Evolutionary conservation across 23 tunicate genomes (phyloP).

Genomic region (Trididemnum nubilum): DNA sequence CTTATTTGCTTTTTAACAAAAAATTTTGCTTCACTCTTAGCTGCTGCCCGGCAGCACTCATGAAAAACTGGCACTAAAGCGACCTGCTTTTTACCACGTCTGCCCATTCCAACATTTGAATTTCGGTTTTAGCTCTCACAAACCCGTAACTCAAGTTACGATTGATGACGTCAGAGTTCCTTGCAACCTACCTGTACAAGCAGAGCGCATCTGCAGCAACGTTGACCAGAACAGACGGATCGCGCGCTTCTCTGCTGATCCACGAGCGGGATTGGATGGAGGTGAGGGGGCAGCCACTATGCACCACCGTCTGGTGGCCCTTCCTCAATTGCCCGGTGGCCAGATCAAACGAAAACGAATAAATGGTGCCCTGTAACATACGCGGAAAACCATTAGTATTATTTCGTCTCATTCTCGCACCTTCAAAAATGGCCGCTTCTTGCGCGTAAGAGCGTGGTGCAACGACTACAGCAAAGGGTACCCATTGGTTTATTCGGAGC

Average conservation of each 20-base stretch:
- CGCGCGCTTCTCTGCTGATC: slow-evolving; percentile 87
- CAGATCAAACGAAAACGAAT: slow-evolving; percentile 79
- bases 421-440: not conserved
- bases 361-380: slow-evolving; percentile 54
- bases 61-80: too few relatives aligned
- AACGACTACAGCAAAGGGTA: too few relatives aligned
- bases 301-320: slow-evolving; percentile 72
- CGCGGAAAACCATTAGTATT: too few relatives aligned
- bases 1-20: too few relatives aligned
- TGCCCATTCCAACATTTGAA: too few relatives aligned
- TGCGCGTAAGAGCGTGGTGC: not conserved
- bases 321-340: slow-evolving; percentile 63
- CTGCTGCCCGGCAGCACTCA: too few relatives aligned
- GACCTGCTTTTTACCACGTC: too few relatives aligned
- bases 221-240: slow-evolving; percentile 89
- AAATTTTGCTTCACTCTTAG: too few relatives aligned
- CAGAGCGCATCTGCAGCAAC: slow-evolving; percentile 55
- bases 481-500: too few relatives aligned
- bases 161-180: too few relatives aligned
- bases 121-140: too few relatives aligned
- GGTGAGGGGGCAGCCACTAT: slow-evolving; percentile 53
- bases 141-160: too few relatives aligned
- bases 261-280: slow-evolving; percentile 82
- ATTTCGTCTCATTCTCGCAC: not conserved
- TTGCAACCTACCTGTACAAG: slow-evolving; percentile 41